These are phyloP conservation scores for Himalopsyche phryganea DNA, from an alignment of 1,140 invertebrate species.

Conservation along the genomic window DNA sequence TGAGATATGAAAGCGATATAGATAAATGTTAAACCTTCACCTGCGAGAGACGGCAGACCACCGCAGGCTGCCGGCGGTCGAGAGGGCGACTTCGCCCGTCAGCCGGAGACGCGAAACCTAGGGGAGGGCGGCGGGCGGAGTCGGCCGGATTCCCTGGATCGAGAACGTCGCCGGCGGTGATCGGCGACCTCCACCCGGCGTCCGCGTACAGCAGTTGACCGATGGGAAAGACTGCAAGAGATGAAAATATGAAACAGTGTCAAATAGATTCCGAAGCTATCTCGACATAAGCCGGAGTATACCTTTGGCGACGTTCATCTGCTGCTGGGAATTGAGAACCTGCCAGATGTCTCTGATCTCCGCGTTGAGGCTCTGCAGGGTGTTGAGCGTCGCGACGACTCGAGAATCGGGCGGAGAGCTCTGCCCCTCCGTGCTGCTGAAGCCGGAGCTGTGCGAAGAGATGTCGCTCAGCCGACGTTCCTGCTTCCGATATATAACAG, in stretches of 20 bases:
- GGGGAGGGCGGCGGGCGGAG: constrained; percentile 14
- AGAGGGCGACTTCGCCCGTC: constrained; percentile 30
- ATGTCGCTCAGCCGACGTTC: constrained; percentile 62
- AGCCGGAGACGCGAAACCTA: neutral
- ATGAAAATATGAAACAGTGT: neutral
- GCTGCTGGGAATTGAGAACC: constrained; percentile 62
- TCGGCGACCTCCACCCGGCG: constrained; percentile 54
- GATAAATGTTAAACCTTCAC: no score
- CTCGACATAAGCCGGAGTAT: neutral
- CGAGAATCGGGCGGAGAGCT: constrained; percentile 55
- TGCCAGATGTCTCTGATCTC: constrained; percentile 70
- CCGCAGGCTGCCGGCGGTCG: constrained; percentile 41
- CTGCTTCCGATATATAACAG: no score
- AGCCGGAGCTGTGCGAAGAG: constrained; percentile 66
- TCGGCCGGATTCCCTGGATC: constrained; percentile 21
- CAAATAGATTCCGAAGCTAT: neutral
- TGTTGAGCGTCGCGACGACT: constrained; percentile 65
- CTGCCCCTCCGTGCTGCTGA: constrained; percentile 65
- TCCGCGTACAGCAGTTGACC: constrained; percentile 57
- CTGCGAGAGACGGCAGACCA: no score
- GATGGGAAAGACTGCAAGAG: constrained; percentile 45
- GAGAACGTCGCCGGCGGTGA: constrained; percentile 25
- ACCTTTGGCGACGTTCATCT: constrained; percentile 52
- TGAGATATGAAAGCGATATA: no score
- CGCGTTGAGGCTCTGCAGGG: constrained; percentile 65